phyloP scores from a whole-genome alignment of 1,140 invertebrate genomes.

The Heliconius nattereri region DNA sequence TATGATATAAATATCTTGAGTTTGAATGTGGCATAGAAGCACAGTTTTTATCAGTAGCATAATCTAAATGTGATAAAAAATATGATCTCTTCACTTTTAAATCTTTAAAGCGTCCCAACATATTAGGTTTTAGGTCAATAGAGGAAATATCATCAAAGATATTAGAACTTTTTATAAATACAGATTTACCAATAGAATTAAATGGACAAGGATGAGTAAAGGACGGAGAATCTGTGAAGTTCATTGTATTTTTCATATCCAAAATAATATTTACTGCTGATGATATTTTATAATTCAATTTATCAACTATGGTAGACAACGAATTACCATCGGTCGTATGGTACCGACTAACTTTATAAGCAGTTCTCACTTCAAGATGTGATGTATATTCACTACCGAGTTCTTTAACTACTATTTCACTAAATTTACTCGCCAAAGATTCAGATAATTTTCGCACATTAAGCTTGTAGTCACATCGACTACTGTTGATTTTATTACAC shows the following conservation, averaged over 20 bases:
- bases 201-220: conserved; percentile 78
- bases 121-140: conserved; percentile 59
- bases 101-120: conserved; percentile 69
- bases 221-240: conserved; percentile 64
- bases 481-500: conserved; percentile 58
- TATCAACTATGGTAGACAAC: conserved; percentile 61
- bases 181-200: conserved; percentile 74
- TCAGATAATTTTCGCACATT: conserved; percentile 64
- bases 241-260: conserved; percentile 69
- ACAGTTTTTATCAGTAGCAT: conserved; percentile 76
- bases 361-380: conserved; percentile 63
- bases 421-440: conserved; percentile 64
- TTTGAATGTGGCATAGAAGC: conserved; percentile 68
- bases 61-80: conserved; percentile 74
- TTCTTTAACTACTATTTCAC: conserved; percentile 66
- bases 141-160: conserved; percentile 57
- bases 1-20: conserved; percentile 74
- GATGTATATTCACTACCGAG: conserved; percentile 68
- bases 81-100: conserved; percentile 78
- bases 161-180: conserved; percentile 69
- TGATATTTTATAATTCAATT: conserved; percentile 67
- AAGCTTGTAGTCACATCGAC: conserved; percentile 61
- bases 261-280: conserved; percentile 66
- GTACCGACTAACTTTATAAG: conserved; percentile 64
- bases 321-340: conserved; percentile 58